phyloP scores from a whole-genome alignment of 2,113 vertebrate genomes.

The Dendrocopos noguchii region DNA sequence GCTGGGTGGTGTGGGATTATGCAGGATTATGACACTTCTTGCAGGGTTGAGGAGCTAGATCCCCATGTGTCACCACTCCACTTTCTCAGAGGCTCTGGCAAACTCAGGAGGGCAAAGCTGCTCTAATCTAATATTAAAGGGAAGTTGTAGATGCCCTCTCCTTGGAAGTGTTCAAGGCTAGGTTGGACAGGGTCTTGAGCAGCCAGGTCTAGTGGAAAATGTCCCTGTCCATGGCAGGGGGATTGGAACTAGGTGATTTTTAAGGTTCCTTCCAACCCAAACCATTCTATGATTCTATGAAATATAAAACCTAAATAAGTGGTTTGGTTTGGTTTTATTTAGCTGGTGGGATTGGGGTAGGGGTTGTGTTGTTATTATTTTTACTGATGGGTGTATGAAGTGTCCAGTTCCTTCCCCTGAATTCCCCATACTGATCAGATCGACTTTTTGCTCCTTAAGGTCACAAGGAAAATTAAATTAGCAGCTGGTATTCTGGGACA shows the following conservation, averaged over 20 bases:
- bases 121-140: neutral
- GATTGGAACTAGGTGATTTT: too few relatives aligned
- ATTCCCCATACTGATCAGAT: neutral
- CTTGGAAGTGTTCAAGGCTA: too few relatives aligned
- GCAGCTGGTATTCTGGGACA: neutral
- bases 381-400: neutral
- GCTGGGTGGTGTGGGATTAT: rapidly evolving
- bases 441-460: neutral
- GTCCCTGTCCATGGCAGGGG: too few relatives aligned
- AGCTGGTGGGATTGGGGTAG: neutral
- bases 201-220: too few relatives aligned
- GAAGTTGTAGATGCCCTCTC: too few relatives aligned
- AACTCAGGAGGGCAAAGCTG: neutral
- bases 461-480: neutral
- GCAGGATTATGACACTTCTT: rapidly evolving
- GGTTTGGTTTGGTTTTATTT: neutral
- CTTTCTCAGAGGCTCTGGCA: neutral
- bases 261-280: too few relatives aligned
- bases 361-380: neutral
- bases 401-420: neutral
- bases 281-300: too few relatives aligned
- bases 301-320: neutral
- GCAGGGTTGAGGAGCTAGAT: neutral
- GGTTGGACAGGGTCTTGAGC: too few relatives aligned
- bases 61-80: neutral